A percentile compares a stretch with the other conserved stretches of the same genome.
Evolutionary conservation across 2,113 vertebrate genomes (phyloP).

Genomic region (Pundamilia nyererei): DNA sequence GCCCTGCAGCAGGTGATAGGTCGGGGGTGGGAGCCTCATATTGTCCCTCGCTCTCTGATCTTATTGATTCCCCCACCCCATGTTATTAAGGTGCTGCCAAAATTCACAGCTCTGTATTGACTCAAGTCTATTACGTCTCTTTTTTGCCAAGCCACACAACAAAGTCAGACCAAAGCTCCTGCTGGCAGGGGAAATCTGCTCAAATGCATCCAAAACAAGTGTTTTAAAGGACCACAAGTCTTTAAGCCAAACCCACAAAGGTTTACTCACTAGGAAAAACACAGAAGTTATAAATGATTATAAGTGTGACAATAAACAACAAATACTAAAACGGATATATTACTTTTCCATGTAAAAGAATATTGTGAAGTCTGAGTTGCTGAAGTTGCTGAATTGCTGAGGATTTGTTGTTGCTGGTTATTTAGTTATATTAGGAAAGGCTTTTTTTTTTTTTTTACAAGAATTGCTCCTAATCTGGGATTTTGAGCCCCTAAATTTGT

Average conservation of each 20-base stretch:
- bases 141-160: background rate
- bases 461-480: background rate
- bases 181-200: background rate
- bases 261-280: background rate
- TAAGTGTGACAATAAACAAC: background rate
- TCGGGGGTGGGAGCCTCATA: background rate
- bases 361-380: background rate
- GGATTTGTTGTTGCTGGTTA: background rate
- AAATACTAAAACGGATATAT: background rate
- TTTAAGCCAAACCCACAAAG: background rate
- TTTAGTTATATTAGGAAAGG: background rate
- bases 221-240: background rate
- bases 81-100: slow-evolving; percentile 66
- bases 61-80: slow-evolving; percentile 45
- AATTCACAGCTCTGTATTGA: slow-evolving; percentile 57
- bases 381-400: background rate
- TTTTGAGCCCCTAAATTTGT: background rate
- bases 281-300: background rate
- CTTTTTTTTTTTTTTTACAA: background rate
- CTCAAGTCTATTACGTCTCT: slow-evolving; percentile 46
- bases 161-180: slow-evolving; percentile 16
- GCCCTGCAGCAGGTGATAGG: slow-evolving; percentile 35
- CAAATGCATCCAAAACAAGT: background rate
- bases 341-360: background rate
- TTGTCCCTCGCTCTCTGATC: slow-evolving; percentile 31